Percentiles rank a stretch among this genome's conserved stretches.
phyloP scores from a whole-genome alignment of 2,888 invertebrate genomes.

The Onthophagus sagittarius region DNA sequence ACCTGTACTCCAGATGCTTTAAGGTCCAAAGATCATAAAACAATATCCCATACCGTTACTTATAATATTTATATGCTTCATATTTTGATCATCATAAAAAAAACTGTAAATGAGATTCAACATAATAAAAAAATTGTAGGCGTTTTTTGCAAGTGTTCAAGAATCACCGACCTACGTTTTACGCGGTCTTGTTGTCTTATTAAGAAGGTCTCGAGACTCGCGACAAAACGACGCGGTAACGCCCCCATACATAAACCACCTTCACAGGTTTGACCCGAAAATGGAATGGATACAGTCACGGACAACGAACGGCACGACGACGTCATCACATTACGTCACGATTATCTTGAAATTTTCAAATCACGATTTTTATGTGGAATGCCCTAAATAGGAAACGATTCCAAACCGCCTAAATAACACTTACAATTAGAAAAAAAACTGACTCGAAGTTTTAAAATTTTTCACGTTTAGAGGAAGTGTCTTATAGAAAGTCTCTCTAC shows the following conservation, averaged over 20 bases:
- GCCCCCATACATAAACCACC: slow-evolving; percentile 7
- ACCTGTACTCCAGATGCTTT: too few relatives aligned
- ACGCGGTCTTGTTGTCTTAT: too few relatives aligned
- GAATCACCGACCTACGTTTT: too few relatives aligned
- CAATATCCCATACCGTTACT: too few relatives aligned
- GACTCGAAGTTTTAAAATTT: too few relatives aligned
- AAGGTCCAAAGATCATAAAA: too few relatives aligned
- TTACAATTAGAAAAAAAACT: not conserved
- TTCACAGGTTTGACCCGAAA: not conserved
- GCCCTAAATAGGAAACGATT: not conserved
- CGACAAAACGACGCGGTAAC: slow-evolving; percentile 6
- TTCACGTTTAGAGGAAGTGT: not conserved
- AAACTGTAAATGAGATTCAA: too few relatives aligned
- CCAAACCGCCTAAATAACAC: not conserved
- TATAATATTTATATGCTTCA: too few relatives aligned
- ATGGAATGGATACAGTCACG: slow-evolving; percentile 4
- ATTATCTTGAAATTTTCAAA: not conserved
- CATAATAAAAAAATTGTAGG: too few relatives aligned
- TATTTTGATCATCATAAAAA: too few relatives aligned
- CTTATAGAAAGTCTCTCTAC: not conserved
- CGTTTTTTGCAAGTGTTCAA: too few relatives aligned
- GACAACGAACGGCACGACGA: not conserved
- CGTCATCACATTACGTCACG: slow-evolving; percentile 17
- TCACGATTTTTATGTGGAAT: not conserved
- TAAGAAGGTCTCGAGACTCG: not conserved